Evolutionary conservation across 2,113 vertebrate species (phyloP), one percentile per base, ranked within the genome.

Genomic region (Puffinus mauretanicus): DNA sequence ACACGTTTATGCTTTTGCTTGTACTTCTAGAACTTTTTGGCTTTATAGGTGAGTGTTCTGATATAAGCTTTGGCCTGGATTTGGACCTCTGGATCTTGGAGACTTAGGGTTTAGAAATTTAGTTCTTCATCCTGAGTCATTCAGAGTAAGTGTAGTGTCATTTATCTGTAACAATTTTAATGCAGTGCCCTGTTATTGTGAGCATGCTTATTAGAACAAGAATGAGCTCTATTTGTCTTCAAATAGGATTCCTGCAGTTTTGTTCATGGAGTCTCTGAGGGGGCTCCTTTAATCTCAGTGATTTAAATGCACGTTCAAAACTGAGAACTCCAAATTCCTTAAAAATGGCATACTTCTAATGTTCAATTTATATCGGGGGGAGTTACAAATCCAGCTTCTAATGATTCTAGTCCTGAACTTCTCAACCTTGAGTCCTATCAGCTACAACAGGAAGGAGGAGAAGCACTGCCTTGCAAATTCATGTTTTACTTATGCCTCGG

Each of bases 181-280:
- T 78, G 61, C 94, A 65, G 21, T n/a, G 81, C 58, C 76, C 88
- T 95, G 76, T 91, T 79, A 71, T 65, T 90, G 72, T 91, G 75
- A 95, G 77, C 80, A 77, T 95, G 91, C 86, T 57, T 96, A 58
- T 94, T 96, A 93, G 71, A 91, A 86, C 52, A 93, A 95, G 95
- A 96, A 96, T 93, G 82, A 90, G 69, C 79, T 92, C 93, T 82
- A 80, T 94, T 96, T 93, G 91, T 90, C 94, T 90, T 88, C 76
- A 86, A 88, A 92, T 77, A 70, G 90, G 89, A 72, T 90, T 95
- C 94, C 92, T 94, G 86, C 84, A 94, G 92, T 75, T 91, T 95
- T 87, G 82, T 90, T 95, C 93, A 61, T 57, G 65, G 44, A 52
- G 32, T 82, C 77, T 93, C 91, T 92, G 70, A 96, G 82, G 80